Percentiles rank a stretch among this genome's conserved stretches.
These are phyloP conservation scores for Camponotus floridanus DNA, from an alignment of 1,140 invertebrate genomes.

Conservation along the genomic window DNA sequence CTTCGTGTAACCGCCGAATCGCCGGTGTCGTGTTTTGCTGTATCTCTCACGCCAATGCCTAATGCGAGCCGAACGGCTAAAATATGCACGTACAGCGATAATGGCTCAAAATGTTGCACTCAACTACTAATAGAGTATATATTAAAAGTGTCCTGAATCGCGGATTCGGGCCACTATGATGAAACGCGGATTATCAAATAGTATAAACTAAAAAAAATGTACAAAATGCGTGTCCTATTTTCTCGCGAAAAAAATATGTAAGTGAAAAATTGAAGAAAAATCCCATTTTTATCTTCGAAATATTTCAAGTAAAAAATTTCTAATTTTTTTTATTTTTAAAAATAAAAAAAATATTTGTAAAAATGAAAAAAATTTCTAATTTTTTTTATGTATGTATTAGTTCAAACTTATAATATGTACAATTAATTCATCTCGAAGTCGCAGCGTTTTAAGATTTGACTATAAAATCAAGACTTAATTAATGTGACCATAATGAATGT, in stretches of 20 bases:
- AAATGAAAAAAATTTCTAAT: too few relatives aligned
- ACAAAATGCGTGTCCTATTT: neutral
- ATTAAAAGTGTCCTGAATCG: slow-evolving; percentile 22
- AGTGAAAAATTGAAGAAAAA: neutral
- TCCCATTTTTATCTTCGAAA: too few relatives aligned
- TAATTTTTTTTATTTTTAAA: too few relatives aligned
- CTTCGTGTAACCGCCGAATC: slow-evolving; percentile 41
- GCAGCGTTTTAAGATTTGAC: neutral
- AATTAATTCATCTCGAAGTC: neutral
- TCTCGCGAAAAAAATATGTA: neutral
- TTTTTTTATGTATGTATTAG: neutral
- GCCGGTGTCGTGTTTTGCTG: neutral
- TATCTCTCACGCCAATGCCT: slow-evolving; percentile 14
- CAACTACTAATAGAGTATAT: slow-evolving; percentile 40
- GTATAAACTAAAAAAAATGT: neutral
- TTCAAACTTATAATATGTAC: neutral
- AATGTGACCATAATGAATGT: slow-evolving; percentile 30
- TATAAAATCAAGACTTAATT: slow-evolving; percentile 37
- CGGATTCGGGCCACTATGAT: neutral
- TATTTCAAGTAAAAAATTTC: too few relatives aligned
- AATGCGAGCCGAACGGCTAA: neutral
- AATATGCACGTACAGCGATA: slow-evolving; percentile 30
- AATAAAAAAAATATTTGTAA: too few relatives aligned
- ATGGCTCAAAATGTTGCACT: slow-evolving; percentile 52
- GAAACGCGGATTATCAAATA: neutral